Base-by-base conservation (phyloP, 2,797 vertebrate species). In the Gymnothorax javanicus region DNA sequence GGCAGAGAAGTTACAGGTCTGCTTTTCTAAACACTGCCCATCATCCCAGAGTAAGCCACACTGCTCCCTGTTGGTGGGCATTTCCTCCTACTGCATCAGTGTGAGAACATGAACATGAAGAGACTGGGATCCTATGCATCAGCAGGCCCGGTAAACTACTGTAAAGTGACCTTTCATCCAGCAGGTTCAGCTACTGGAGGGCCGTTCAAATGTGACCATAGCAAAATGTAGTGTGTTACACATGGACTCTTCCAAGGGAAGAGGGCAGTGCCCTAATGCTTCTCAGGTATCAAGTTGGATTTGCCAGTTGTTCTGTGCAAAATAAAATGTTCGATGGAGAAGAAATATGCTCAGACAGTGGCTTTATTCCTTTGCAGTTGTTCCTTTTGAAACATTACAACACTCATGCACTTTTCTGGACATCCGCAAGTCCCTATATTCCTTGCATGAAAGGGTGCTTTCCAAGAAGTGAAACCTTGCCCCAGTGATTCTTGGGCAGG, bases 141-240 rank as follows among this genome's bases (percentile, higher is more conserved):
- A 20, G 84, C 71, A 84, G 77, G 73, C 62, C 88, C 64, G n/a
- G 82, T 56, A 33, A 88, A 88, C 87, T 86, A 43, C 33, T 43
- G 33, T 43, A 88, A 88, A 71, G 82, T 82, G 50, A 88, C 87
- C 87, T 88, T 88, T 88, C 87, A 84, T 81, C 56, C 23, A 20
- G 57, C 81, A 13, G 50, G 54, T 17, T 27, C 33, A 33, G 8
- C 33, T 83, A 25, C 64, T 59, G 67, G 33, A 83, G 71, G 64
- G 67, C 23, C 25, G 7, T 67, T n/a, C 64, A 25, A 20, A 43
- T 43, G 33, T 43, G 33, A 43, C 33, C 33, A 2, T 43, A 43
- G 33, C 33, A 43, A 43, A 43, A 43, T 43, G 33, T 43, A 43
- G 33, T 43, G 33, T 43, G 33, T 43, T 43, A 43, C 33, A 43